Conservation (phyloP, 2,113 vertebrate genomes). For the Pseudorasbora parva region DNA sequence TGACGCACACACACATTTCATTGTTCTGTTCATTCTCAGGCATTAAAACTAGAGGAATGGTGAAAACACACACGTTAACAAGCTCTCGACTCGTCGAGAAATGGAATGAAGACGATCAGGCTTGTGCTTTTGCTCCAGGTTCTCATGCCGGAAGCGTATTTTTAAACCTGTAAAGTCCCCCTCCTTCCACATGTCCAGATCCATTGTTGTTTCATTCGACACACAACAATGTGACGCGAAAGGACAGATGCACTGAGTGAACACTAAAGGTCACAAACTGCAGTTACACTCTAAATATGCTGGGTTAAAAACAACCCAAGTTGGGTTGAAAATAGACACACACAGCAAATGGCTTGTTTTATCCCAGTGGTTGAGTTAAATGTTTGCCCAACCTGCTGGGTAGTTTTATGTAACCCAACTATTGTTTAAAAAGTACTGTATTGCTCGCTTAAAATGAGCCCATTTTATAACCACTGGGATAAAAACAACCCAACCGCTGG, state of each 20-base stretch:
- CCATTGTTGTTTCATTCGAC: conserved; percentile 3
- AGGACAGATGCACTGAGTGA: neutral
- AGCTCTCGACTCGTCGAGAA: neutral
- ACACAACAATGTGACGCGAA: neutral
- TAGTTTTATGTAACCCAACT: no score
- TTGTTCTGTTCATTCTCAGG: conserved; percentile 29
- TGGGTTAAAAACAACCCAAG: no score
- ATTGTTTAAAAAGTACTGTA: no score
- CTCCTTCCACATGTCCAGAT: conserved; percentile 4
- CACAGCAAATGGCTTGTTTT: no score
- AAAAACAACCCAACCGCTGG: no score
- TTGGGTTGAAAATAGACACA: no score
- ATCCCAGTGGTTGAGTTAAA: no score
- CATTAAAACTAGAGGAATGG: neutral
- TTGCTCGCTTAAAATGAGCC: no score
- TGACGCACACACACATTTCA: conserved; percentile 25
- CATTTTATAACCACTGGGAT: no score
- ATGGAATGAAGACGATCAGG: conserved; percentile 26
- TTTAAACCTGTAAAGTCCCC: conserved; percentile 51
- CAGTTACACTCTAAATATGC: neutral
- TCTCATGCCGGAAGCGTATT: conserved; percentile 11
- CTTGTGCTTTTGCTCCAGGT: conserved; percentile 22
- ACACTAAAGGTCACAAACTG: neutral
- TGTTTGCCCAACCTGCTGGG: no score
- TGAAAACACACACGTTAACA: neutral